Conservation (phyloP, 2,888 invertebrate species). For the Entomobrya multifasciata region DNA sequence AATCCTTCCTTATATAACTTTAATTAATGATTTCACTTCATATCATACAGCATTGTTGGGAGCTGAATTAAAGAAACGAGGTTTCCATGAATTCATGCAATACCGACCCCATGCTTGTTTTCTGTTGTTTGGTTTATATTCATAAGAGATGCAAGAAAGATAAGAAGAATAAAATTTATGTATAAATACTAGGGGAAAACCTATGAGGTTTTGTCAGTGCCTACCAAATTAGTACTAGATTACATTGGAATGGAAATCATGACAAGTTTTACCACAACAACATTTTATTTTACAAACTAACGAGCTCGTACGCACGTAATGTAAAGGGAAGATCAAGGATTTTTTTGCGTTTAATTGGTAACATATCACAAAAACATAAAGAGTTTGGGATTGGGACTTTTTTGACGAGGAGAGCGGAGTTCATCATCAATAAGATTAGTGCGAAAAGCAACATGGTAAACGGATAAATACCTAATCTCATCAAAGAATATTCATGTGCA, state of each 20-base stretch:
- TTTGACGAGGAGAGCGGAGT: neutral
- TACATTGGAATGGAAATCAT: constrained; percentile 40
- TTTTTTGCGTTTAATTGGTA: constrained; percentile 45
- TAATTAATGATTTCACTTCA: neutral
- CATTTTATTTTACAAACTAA: constrained; percentile 17
- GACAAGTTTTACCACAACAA: constrained; percentile 42
- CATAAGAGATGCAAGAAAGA: constrained; percentile 11
- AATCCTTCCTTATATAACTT: neutral
- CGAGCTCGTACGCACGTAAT: constrained; percentile 28
- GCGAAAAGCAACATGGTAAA: constrained; percentile 28
- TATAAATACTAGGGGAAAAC: constrained; percentile 35
- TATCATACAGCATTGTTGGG: neutral
- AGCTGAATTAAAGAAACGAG: neutral
- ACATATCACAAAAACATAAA: constrained; percentile 12
- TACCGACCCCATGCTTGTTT: too few relatives aligned
- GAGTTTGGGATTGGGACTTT: constrained; percentile 27
- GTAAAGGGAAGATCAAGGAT: constrained; percentile 62
- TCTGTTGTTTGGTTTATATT: neutral
- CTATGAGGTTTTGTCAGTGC: constrained; percentile 18
- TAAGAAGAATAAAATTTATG: neutral
- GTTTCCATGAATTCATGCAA: constrained; percentile 39
- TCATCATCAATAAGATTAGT: constrained; percentile 1
- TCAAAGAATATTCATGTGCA: constrained; percentile 62
- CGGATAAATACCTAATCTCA: constrained; percentile 47
- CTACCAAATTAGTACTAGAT: constrained; percentile 28